phyloP scores from a whole-genome alignment of 2,797 vertebrate genomes.

The Lagorchestes hirsutus region DNA sequence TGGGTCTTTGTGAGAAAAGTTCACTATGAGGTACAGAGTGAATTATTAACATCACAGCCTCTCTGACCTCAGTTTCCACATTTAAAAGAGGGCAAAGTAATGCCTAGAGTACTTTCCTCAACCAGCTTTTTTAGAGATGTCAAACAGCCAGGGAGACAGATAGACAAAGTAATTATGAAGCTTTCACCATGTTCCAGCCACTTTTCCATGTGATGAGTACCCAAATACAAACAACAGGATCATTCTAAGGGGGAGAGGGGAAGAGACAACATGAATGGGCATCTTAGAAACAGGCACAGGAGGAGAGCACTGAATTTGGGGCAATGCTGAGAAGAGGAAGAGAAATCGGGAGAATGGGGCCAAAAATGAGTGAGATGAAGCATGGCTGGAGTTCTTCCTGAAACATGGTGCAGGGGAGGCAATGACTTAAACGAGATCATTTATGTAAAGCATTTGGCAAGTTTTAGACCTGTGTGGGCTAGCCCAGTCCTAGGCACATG shows the following conservation, averaged over 20 bases:
- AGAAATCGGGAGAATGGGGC: not conserved
- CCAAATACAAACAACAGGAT: not conserved
- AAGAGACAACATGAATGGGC: not conserved
- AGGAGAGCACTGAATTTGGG: not conserved
- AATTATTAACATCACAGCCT: not conserved
- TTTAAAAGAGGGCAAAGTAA: not conserved
- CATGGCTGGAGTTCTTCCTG: not conserved
- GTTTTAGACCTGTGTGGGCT: not conserved
- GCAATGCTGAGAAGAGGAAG: conserved; percentile 18
- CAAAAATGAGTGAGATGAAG: not conserved
- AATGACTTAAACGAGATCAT: not conserved
- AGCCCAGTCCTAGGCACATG: not conserved
- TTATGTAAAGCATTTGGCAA: not conserved
- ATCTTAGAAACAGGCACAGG: not conserved
- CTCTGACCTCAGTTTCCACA: not conserved
- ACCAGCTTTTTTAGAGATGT: not conserved
- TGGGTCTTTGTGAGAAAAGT: not conserved
- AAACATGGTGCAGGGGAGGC: not conserved
- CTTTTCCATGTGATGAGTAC: too few relatives aligned
- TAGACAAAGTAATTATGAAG: not conserved
- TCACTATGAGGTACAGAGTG: not conserved
- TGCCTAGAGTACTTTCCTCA: not conserved
- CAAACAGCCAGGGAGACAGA: too few relatives aligned
- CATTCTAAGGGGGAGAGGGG: not conserved
- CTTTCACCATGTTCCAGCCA: not conserved